phyloP scores from a whole-genome alignment of 2,797 vertebrate genomes.

The Manis javanica region DNA sequence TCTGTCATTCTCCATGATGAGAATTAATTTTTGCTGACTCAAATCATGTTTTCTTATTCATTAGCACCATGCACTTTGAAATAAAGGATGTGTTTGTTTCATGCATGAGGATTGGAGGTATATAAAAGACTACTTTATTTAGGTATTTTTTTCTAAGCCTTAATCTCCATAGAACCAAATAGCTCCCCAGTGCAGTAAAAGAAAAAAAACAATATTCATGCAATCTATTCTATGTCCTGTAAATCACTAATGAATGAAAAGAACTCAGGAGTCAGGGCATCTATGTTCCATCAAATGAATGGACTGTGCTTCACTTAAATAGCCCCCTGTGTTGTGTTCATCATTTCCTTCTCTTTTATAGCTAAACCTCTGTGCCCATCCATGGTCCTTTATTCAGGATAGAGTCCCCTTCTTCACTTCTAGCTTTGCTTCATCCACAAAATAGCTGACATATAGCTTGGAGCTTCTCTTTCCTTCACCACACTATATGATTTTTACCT shows the following conservation, averaged over 20 bases:
- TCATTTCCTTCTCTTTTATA: not conserved
- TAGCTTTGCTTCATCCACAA: not conserved
- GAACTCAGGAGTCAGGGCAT: not conserved
- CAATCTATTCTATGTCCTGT: not conserved
- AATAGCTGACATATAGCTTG: not conserved
- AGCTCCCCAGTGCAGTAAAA: not conserved
- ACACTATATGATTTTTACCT: not conserved
- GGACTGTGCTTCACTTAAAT: not conserved
- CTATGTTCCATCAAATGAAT: not conserved
- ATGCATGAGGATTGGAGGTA: not conserved
- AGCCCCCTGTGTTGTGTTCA: not conserved
- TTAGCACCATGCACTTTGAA: not conserved
- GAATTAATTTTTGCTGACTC: slow-evolving; percentile 49
- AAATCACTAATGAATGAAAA: not conserved
- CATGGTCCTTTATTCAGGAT: not conserved
- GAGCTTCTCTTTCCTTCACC: not conserved
- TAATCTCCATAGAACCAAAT: not conserved
- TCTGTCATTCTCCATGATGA: not conserved
- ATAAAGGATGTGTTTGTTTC: not conserved
- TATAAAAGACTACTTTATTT: not conserved
- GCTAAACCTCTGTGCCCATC: not conserved
- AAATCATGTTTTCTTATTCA: not conserved
- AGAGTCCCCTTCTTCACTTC: not conserved
- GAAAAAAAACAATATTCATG: not conserved
- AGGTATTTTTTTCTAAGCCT: not conserved